Evolutionary conservation across 2,113 vertebrate species (phyloP), one percentile per base, ranked within the genome.

Genomic region (Corydoras sp.): DNA sequence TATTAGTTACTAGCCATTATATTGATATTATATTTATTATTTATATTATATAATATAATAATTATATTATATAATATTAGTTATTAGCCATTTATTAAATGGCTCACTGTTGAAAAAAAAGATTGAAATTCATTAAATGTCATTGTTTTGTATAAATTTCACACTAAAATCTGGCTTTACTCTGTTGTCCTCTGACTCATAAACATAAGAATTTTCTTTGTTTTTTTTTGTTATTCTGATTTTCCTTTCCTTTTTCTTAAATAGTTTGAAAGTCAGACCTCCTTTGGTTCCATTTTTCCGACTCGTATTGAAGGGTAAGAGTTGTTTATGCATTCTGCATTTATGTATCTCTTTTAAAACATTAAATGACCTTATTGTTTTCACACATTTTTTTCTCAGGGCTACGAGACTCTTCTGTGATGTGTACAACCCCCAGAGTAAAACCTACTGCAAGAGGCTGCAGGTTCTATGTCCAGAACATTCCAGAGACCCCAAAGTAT

Each of bases 251-350:
- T 49, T 62, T 53, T 3, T 53, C 15, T 50, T 59, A 78, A 31
- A 64, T 87, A 96, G 94, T 95, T 95, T 71, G 94, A 96, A 81
- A 96, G 94, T 82, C 94, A 96, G 88, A 96, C 94, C 0, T 96
- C 94, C 7, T 96, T 96, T 72, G 94, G 94, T 58, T 96, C 94
- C 69, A 94, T 96, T 92, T 96, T 93, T 70, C 94, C 94, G 10
- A 96, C 94, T 68, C 90, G 92, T 75, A 96, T 96, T 76, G 94
- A 96, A 84, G 94, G 94, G 94, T 96, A 81, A 91, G 92, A 62
- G 58, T 56, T 65, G 9, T 29, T 54, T 32, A 62, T 53, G 50
- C 29, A 62, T 14, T 11, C 2, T 8, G 53, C 9, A 31, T 8
- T 12, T 6, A 15, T 11, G 15, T 49, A 48, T 30, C 43, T 2